These are phyloP conservation scores for Craterocephalus amniculus DNA, from an alignment of 2,797 vertebrate species.

Conservation along the genomic window DNA sequence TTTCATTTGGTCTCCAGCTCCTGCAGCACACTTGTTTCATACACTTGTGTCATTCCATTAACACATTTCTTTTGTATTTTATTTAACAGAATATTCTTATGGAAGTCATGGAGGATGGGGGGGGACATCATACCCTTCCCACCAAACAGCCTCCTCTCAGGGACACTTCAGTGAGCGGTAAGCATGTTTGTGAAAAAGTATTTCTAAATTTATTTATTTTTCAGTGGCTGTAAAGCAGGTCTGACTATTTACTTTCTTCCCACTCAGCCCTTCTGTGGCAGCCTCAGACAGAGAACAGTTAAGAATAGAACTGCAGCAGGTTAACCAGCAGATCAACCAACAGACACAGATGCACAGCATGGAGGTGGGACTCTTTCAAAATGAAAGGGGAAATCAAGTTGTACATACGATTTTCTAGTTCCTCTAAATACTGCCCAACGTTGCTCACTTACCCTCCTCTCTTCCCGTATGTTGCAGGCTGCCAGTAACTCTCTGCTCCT, in stretches of 20 bases:
- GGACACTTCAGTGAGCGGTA: constrained; percentile 96
- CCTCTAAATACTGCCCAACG: constrained; percentile 4
- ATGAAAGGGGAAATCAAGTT: not conserved
- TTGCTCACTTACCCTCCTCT: constrained; percentile 24
- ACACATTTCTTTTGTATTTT: constrained; percentile 1
- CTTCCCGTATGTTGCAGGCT: constrained; percentile 78
- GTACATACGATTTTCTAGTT: not conserved
- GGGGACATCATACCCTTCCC: constrained; percentile 89
- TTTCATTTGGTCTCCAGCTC: not conserved
- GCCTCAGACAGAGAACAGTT: constrained; percentile 91
- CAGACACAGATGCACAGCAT: constrained; percentile 93
- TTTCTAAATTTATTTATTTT: not conserved
- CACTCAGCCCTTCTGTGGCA: constrained; percentile 79
- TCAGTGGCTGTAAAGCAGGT: not conserved
- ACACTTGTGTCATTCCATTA: not conserved
- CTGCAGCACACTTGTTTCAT: not conserved
- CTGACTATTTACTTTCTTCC: not conserved
- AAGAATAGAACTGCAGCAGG: constrained; percentile 95
- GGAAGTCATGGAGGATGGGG: constrained; percentile 92
- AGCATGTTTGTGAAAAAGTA: constrained; percentile 15
- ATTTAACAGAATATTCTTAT: constrained; percentile 88
- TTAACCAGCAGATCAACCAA: constrained; percentile 95
- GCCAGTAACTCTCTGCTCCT: constrained; percentile 92
- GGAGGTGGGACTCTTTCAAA: constrained; percentile 81
- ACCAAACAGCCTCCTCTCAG: constrained; percentile 91